Base-by-base conservation (phyloP, 2,113 vertebrate genomes). In the Aplodontia rufa region DNA sequence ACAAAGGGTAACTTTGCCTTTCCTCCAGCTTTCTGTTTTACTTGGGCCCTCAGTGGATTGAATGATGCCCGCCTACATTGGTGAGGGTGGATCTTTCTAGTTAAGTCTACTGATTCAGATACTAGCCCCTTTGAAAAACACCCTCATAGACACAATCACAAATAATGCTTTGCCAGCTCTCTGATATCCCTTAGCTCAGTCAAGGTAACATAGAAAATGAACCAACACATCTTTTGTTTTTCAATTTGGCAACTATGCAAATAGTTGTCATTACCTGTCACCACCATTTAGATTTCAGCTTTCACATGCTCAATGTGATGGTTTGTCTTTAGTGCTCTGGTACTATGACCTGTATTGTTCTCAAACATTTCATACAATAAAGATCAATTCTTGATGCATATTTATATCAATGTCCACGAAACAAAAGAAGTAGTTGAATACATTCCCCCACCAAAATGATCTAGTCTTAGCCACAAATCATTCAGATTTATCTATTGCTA, bases 311-410 rank as follows among this genome's bases (percentile, higher is more conserved):
- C 78, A 82, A 79, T 62, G 66, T 16, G 45, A 68, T 5, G 2
- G 26, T 47, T 51, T 51, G 20, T 74, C 37, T 45, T 55, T 19
- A 89, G 58, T 10, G 5, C 12, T 42, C 30, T 49, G 40, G 78
- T 55, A 40, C 78, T 86, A 60, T 86, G 53, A 86, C 7, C 32
- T 96, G 32, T 22, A n/a, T 78, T 85, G 40, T 42, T 87, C 80
- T 92, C 87, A 28, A 20, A 92, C 32, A 83, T 45, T 83, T 92
- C 30, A 74, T 35, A 78, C 91, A 75, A 84, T 20, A 55, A 84
- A 84, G 94, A 87, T 49, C 22, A 94, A 60, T 45, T 81, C 47
- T n/a, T 78, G 51, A 37, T 74, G 3, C n/a, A 7, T 83, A 20
- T 76, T 96, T 86, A 49, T 80, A 75, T 55, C 45, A 69, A 9